Conservation (phyloP, 2,888 invertebrate genomes). For the Amblyjoppa fuscipennis region DNA sequence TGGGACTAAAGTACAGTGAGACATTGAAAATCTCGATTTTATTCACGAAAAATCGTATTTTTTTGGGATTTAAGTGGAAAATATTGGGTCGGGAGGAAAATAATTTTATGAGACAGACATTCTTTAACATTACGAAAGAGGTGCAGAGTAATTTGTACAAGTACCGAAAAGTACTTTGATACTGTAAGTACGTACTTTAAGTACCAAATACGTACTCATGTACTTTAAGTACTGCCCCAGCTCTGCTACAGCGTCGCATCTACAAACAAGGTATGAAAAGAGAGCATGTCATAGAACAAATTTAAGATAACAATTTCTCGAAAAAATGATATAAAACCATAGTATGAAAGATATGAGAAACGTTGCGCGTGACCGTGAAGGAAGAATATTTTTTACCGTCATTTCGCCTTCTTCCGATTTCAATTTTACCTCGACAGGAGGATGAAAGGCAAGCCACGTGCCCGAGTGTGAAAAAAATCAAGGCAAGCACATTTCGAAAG, state of each 20-base stretch:
- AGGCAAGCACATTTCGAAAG: constrained; percentile 23
- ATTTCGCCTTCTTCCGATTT: background rate
- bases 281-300: background rate
- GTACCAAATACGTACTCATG: too few relatives aligned
- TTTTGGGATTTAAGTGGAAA: too few relatives aligned
- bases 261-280: background rate
- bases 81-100: too few relatives aligned
- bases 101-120: too few relatives aligned
- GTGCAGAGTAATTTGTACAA: too few relatives aligned
- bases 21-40: too few relatives aligned
- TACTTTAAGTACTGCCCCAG: too few relatives aligned
- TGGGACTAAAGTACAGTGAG: too few relatives aligned
- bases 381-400: background rate
- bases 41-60: too few relatives aligned
- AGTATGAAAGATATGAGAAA: background rate
- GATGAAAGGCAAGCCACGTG: background rate
- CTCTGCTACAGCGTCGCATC: background rate
- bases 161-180: too few relatives aligned
- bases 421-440: background rate
- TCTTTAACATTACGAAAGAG: too few relatives aligned
- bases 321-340: background rate
- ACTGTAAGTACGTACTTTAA: too few relatives aligned
- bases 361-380: background rate
- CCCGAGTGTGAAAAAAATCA: constrained; percentile 8
- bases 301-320: background rate